Conservation (phyloP, 2,888 invertebrate species). For the Drosophila monieri region DNA sequence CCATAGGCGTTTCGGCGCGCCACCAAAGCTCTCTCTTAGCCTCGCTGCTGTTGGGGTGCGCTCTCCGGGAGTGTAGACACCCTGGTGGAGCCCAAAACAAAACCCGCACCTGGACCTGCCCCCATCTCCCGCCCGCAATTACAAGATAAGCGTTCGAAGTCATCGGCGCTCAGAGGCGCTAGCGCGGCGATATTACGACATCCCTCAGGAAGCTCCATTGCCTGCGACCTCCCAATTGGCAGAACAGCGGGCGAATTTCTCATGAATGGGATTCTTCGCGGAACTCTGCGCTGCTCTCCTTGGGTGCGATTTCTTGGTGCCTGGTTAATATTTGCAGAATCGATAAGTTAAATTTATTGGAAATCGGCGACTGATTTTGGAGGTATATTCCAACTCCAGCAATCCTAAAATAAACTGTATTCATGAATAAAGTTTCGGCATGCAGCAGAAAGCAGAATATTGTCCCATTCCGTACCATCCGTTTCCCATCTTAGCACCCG, state of each 20-base stretch:
- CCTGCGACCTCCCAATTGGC: slow-evolving; percentile 15
- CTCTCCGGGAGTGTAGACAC: background rate
- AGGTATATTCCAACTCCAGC: no score
- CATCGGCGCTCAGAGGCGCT: slow-evolving; percentile 64
- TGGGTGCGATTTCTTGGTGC: slow-evolving; percentile 33
- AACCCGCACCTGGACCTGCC: slow-evolving; percentile 20
- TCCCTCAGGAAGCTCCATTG: slow-evolving; percentile 1
- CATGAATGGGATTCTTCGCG: slow-evolving; percentile 35
- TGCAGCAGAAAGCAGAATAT: background rate
- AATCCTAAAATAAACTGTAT: background rate
- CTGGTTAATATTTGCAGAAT: slow-evolving; percentile 47
- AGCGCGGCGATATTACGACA: slow-evolving; percentile 44
- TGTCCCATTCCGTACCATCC: background rate
- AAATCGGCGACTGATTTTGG: slow-evolving; percentile 4
- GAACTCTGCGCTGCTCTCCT: slow-evolving; percentile 7
- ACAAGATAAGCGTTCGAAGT: slow-evolving; percentile 69
- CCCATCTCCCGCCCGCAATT: slow-evolving; percentile 60
- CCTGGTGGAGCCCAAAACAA: slow-evolving; percentile 1
- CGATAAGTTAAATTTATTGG: slow-evolving; percentile 41
- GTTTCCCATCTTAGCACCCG: slow-evolving; percentile 1
- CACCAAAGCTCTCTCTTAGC: slow-evolving; percentile 45
- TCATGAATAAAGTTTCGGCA: background rate
- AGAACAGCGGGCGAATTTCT: background rate
- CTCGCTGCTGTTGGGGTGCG: background rate
- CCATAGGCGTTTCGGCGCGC: slow-evolving; percentile 48